phyloP scores from a whole-genome alignment of 2,113 vertebrate genomes.

The Chamaetylas fuelleborni region DNA sequence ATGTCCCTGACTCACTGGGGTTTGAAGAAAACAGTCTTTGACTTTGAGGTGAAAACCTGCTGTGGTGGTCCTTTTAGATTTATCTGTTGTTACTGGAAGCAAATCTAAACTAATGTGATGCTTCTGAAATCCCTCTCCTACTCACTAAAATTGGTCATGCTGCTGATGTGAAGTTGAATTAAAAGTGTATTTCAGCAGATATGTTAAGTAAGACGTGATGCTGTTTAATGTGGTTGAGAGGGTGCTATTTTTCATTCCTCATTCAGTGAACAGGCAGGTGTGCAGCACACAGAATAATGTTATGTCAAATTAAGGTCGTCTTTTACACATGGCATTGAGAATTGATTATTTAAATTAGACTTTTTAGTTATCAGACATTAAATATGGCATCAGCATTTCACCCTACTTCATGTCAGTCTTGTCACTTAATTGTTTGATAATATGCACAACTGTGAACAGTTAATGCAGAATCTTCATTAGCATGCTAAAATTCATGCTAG shows the following conservation, averaged over 20 bases:
- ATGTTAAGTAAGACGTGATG: slow-evolving; percentile 21
- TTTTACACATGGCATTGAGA: slow-evolving; percentile 68
- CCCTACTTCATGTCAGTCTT: slow-evolving; percentile 41
- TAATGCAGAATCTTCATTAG: slow-evolving; percentile 25
- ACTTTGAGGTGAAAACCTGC: not conserved
- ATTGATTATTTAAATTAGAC: slow-evolving; percentile 75
- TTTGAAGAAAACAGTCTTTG: not conserved
- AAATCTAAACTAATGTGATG: not conserved
- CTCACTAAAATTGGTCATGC: slow-evolving; percentile 11
- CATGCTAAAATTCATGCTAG: slow-evolving; percentile 36
- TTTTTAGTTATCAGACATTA: slow-evolving; percentile 65
- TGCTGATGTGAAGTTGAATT: slow-evolving; percentile 1
- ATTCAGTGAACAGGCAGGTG: slow-evolving; percentile 72
- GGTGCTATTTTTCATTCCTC: slow-evolving; percentile 66
- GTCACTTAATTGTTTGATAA: slow-evolving; percentile 57
- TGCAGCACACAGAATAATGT: slow-evolving; percentile 69
- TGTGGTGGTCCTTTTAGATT: not conserved
- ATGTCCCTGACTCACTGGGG: not conserved
- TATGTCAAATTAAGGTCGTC: slow-evolving; percentile 75
- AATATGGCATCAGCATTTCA: slow-evolving; percentile 65
- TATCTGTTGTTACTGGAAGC: not conserved
- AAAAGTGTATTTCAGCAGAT: slow-evolving; percentile 52
- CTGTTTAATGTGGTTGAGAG: slow-evolving; percentile 53
- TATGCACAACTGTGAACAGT: slow-evolving; percentile 16
- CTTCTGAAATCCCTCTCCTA: slow-evolving; percentile 21